Conservation (phyloP, 1,140 invertebrate genomes). For the Pentalonia nigronervosa region DNA sequence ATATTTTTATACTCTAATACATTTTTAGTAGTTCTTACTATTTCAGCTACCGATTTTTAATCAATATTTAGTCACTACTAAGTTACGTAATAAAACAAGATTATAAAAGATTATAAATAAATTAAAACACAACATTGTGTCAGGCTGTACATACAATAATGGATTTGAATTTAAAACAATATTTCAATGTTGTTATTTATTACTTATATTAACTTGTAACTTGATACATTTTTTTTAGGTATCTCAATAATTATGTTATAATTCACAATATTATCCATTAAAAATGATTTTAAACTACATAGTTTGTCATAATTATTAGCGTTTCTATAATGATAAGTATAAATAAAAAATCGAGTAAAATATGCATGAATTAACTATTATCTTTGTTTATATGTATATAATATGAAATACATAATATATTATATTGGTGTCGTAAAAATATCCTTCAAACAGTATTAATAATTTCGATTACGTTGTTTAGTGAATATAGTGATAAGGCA, state of each 20-base stretch:
- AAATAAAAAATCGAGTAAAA: not conserved
- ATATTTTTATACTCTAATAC: slow-evolving; percentile 6
- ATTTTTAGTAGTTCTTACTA: not conserved
- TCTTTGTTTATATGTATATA: not conserved
- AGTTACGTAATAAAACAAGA: not conserved
- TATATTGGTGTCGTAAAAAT: not conserved
- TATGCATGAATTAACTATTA: not conserved
- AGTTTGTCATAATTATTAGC: not conserved
- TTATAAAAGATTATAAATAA: slow-evolving; percentile 33
- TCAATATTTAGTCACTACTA: not conserved
- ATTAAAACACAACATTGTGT: not conserved
- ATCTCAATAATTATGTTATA: not conserved
- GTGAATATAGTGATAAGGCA: not conserved
- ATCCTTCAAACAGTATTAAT: not conserved
- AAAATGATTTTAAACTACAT: slow-evolving; percentile 1
- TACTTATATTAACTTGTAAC: not conserved
- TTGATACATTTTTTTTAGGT: not conserved
- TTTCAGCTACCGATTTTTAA: not conserved
- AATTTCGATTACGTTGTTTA: not conserved
- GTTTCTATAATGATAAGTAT: not conserved
- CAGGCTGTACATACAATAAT: not conserved
- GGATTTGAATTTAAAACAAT: not conserved
- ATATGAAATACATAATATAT: not conserved
- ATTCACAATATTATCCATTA: slow-evolving; percentile 35
- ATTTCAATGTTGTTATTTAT: not conserved